Evolutionary conservation across 2,888 invertebrate species (phyloP).

Genomic region (Linnaemya tessellans): DNA sequence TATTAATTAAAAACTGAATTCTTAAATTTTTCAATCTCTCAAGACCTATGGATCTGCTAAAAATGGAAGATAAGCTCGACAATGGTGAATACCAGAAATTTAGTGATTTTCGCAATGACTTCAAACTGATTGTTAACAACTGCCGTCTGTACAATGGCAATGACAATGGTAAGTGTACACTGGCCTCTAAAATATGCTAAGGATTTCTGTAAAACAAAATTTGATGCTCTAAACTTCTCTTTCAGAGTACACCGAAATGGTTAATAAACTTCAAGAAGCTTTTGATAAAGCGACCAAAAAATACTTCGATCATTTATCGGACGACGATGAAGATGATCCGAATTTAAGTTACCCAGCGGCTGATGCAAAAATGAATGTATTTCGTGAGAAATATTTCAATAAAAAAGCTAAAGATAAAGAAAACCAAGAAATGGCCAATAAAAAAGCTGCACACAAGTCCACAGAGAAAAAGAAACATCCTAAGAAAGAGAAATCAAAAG

Average conservation of each 20-base stretch:
- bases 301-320: slow-evolving; percentile 91
- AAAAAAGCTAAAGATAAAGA: slow-evolving; percentile 80
- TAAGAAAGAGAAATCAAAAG: slow-evolving; percentile 66
- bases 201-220: not conserved
- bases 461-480: slow-evolving; percentile 66
- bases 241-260: slow-evolving; percentile 94
- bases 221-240: not conserved
- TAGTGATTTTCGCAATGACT: slow-evolving; percentile 93
- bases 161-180: slow-evolving; percentile 89
- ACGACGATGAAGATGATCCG: slow-evolving; percentile 92
- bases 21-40: not conserved
- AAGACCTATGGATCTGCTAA: slow-evolving; percentile 93
- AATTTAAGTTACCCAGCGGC: slow-evolving; percentile 87
- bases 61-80: slow-evolving; percentile 94
- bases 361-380: slow-evolving; percentile 83
- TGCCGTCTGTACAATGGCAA: slow-evolving; percentile 96
- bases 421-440: slow-evolving; percentile 61
- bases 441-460: slow-evolving; percentile 60
- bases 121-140: slow-evolving; percentile 95
- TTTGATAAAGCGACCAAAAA: slow-evolving; percentile 92
- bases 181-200: not conserved
- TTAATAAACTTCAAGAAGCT: slow-evolving; percentile 90
- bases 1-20: not conserved
- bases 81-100: slow-evolving; percentile 91
- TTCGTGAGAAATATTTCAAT: slow-evolving; percentile 83